These are phyloP conservation scores for Babyrousa celebensis DNA, from an alignment of 2,797 vertebrate species.

Conservation along the genomic window DNA sequence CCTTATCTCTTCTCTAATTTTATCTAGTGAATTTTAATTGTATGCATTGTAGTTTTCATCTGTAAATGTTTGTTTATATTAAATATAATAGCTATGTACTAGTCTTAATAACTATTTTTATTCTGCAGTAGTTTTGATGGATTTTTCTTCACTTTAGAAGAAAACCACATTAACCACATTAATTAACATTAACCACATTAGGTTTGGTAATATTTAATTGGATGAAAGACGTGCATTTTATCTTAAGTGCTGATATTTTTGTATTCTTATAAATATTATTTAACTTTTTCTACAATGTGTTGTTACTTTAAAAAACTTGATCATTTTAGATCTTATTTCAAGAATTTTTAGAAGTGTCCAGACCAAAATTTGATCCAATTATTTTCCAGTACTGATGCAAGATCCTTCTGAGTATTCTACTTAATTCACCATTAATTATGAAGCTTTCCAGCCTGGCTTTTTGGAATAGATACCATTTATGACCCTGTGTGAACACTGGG, in stretches of 20 bases:
- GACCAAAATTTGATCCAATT: not conserved
- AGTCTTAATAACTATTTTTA: not conserved
- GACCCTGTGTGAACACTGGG: not conserved
- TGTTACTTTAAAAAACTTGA: not conserved
- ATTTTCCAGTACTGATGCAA: not conserved
- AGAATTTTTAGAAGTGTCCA: not conserved
- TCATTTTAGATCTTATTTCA: not conserved
- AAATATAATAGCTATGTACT: not conserved
- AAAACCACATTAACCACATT: no score
- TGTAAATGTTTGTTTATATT: not conserved
- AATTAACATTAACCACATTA: not conserved
- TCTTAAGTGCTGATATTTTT: not conserved
- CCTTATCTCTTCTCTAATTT: not conserved
- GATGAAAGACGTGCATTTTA: not conserved
- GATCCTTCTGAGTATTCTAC: not conserved
- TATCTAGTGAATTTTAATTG: not conserved
- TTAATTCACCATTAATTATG: not conserved
- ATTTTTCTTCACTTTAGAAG: not conserved
- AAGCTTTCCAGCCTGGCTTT: not conserved
- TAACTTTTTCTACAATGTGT: not conserved
- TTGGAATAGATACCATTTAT: not conserved
- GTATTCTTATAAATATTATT: not conserved
- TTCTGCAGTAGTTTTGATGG: not conserved
- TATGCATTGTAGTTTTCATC: not conserved
- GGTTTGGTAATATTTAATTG: not conserved